A percentile compares a stretch with the other conserved stretches of the same genome.
These are phyloP conservation scores for Loriculus beryllinus DNA, from an alignment of 2,797 vertebrate species.

Conservation along the genomic window DNA sequence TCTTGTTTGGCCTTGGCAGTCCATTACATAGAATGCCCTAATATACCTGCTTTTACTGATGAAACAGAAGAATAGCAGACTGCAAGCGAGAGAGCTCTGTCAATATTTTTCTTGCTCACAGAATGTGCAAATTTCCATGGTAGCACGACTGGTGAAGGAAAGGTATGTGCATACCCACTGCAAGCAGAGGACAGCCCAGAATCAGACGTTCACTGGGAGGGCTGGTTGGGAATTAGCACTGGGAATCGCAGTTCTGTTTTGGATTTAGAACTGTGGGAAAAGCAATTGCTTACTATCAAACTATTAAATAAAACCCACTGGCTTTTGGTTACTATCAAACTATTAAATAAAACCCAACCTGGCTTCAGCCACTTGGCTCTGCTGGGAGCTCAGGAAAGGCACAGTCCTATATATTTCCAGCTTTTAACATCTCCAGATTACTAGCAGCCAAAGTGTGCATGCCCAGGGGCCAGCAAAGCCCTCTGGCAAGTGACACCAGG, in stretches of 20 bases:
- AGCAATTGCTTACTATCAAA: background rate
- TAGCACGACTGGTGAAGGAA: background rate
- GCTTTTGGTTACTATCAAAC: background rate
- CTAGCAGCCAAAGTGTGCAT: background rate
- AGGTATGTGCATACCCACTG: background rate
- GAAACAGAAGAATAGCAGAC: background rate
- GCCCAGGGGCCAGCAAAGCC: background rate
- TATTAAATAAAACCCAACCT: background rate
- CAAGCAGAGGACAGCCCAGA: background rate
- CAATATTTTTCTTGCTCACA: background rate
- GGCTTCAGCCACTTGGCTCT: background rate
- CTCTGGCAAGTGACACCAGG: background rate
- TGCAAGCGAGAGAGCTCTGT: background rate
- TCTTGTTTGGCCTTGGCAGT: background rate
- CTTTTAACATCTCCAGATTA: background rate
- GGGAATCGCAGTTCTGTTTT: background rate
- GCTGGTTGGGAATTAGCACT: background rate
- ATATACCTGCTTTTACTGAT: background rate
- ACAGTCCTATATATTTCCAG: background rate
- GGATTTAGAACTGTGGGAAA: background rate
- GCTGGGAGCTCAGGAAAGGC: background rate
- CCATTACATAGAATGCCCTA: background rate
- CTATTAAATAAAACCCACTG: background rate
- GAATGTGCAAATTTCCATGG: background rate
- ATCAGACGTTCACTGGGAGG: background rate